Evolutionary conservation across 2,113 vertebrate genomes (phyloP), one percentile per base, ranked within the genome.

Genomic region (Pteropus alecto): DNA sequence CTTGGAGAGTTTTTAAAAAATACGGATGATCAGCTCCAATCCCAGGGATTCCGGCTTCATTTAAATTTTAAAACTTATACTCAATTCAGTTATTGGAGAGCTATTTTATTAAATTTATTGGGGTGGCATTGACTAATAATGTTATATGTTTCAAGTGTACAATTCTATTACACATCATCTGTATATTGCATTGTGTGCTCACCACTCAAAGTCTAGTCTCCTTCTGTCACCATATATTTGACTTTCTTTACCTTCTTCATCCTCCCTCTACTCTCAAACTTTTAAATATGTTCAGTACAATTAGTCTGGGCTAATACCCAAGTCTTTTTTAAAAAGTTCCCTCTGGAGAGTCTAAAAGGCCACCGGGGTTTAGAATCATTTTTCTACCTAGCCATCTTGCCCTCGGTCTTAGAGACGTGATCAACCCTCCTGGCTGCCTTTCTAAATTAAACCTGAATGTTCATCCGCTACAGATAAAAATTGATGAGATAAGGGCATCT

Each of bases 361-460:
- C 60, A 10, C 14, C 89, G 77, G 48, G 22, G 5, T 56, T 71
- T 86, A 90, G 11, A 83, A 41, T 28, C 46, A 19, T 43, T 54
- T 63, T 79, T 46, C 78, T 71, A 13, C 21, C 88, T 56, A 74
- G 8, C 48, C 70, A 56, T 68, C 71, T 93, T 68, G 63, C 83
- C 54, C 5, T 92, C 15, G 5, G 48, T 73, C 56, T 78, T 76
- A 19, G 58, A 35, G 68, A 85, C 60, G 48, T 60, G 67, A 65
- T 71, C 24, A 58, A 56, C 6, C 41, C 33, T 61, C 61, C 58
- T 10, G 46, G 28, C 46, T 71, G 70, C 43, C 54, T 86, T 91
- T 70, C 56, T 46, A 76, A 94, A 94, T 85, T 71, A 93, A 94
- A 94, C 63, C 54, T 22, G n/a, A 93, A 16, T 35, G 28, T 16